Percentiles rank a stretch among this genome's conserved stretches.
Conservation (phyloP, 2,797 vertebrate species). For the Champsocephalus gunnari region DNA sequence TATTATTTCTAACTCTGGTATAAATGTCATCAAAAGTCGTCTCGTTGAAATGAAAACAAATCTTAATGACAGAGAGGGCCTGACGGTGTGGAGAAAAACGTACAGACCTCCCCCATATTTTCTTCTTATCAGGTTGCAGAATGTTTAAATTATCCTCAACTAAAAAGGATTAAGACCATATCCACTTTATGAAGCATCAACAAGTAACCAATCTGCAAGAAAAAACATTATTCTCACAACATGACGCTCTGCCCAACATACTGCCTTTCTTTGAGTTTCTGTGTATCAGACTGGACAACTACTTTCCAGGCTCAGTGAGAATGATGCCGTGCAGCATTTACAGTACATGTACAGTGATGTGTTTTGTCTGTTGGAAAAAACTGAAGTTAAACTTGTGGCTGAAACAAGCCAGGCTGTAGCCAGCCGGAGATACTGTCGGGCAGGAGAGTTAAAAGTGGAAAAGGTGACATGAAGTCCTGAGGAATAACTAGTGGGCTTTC, state of each 20-base stretch:
- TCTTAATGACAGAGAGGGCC: slow-evolving; percentile 29
- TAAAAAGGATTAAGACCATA: neutral
- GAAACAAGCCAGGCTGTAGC: slow-evolving; percentile 27
- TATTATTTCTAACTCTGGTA: slow-evolving; percentile 9
- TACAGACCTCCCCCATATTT: neutral
- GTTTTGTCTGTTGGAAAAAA: slow-evolving; percentile 12
- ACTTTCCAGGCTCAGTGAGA: neutral
- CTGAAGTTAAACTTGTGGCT: slow-evolving; percentile 21
- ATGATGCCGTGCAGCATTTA: slow-evolving; percentile 5
- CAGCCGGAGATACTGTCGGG: slow-evolving; percentile 40
- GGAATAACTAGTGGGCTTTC: slow-evolving; percentile 42
- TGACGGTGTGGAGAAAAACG: slow-evolving; percentile 16
- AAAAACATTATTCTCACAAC: no score
- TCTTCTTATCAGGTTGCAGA: neutral
- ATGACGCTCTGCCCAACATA: neutral
- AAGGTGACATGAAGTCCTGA: slow-evolving; percentile 35
- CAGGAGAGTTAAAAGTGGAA: slow-evolving; percentile 28
- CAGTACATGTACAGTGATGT: neutral
- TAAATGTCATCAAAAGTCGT: slow-evolving; percentile 21
- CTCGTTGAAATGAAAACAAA: slow-evolving; percentile 28
- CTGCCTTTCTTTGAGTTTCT: slow-evolving; percentile 10
- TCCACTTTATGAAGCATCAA: neutral
- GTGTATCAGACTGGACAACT: neutral
- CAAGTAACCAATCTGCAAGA: neutral
- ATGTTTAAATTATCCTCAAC: neutral